Conservation (phyloP, 2,888 invertebrate genomes). For the Amphipyra berbera region DNA sequence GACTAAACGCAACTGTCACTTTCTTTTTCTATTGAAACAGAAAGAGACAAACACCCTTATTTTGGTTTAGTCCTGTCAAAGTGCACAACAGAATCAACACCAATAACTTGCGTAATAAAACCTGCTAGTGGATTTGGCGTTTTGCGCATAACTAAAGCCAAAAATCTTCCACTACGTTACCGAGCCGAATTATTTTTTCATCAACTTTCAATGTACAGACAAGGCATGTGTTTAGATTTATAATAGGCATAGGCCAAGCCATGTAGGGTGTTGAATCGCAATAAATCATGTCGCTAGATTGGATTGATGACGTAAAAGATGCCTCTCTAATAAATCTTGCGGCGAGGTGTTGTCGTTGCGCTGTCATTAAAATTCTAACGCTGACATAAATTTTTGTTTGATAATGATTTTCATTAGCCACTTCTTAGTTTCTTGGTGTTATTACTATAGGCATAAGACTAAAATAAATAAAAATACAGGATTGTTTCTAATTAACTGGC, state of each 20-base stretch:
- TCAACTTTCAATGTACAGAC: slow-evolving; percentile 26
- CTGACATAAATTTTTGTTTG: slow-evolving; percentile 55
- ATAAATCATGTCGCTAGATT: slow-evolving; percentile 59
- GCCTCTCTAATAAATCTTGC: slow-evolving; percentile 54
- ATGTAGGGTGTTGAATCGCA: slow-evolving; percentile 54
- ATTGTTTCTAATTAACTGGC: no score
- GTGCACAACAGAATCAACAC: no score
- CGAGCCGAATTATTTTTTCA: no score
- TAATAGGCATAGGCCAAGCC: slow-evolving; percentile 45
- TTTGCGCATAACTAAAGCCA: no score
- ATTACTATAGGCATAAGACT: background rate
- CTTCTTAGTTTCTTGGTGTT: slow-evolving; percentile 13
- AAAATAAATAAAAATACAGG: no score
- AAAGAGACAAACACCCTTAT: no score
- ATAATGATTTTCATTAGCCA: slow-evolving; percentile 46
- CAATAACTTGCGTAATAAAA: no score
- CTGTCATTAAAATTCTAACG: slow-evolving; percentile 57
- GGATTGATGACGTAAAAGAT: slow-evolving; percentile 58
- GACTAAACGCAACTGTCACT: no score
- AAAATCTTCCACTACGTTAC: no score
- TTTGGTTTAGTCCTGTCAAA: no score
- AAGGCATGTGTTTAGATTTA: slow-evolving; percentile 47
- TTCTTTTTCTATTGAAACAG: no score
- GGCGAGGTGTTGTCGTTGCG: slow-evolving; percentile 47
- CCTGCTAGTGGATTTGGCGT: no score